Evolutionary conservation across 2,113 vertebrate species (phyloP), one percentile per base, ranked within the genome.

Genomic region (Parus major): DNA sequence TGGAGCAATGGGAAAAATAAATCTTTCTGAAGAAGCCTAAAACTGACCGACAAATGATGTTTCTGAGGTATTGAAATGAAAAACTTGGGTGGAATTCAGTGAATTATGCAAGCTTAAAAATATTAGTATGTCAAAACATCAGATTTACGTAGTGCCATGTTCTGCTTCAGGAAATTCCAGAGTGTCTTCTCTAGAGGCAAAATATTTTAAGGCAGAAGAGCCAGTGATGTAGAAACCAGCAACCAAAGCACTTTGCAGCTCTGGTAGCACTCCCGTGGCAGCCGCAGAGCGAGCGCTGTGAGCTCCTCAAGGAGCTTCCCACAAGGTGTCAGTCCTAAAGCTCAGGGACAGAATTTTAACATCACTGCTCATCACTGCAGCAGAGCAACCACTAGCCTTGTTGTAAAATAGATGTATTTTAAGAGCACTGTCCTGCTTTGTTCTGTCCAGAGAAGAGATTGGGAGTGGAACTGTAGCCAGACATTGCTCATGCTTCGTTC

Each of bases 261-360:
- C n/a, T 18, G 1, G 4, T 3, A 50, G 76, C 0, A 6, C 42
- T 75, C 53, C 33, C 1, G 3, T 1, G 5, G 39, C 24, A 49
- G 85, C 39, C 0, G 0, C 31, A 7, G 53, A 33, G 14, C 24
- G 0, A 20, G 39, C 0, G 0, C 6, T 11, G 41, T 3, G 15
- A 35, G 59, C 31, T 77, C 56, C 83, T 72, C 5, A 0, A 9
- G 59, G 19, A 63, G 31, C 66, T 80, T 59, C 81, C 52, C 47
- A 22, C 28, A 20, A 15, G 44, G 35, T 27, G 41, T 42, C 69
- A 76, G 73, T 69, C 59, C 72, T 31, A 25, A 72, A 81, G 55
- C 46, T 90, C 64, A 70, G 63, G 0, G 1, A 23, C 22, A 81
- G 50, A 15, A n/a, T 61, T 75, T 71, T 35, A 79, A 39, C 60